Percentiles rank a stretch among this genome's conserved stretches.
phyloP scores from a whole-genome alignment of 2,888 invertebrate species.

The Apotomis capreana region DNA sequence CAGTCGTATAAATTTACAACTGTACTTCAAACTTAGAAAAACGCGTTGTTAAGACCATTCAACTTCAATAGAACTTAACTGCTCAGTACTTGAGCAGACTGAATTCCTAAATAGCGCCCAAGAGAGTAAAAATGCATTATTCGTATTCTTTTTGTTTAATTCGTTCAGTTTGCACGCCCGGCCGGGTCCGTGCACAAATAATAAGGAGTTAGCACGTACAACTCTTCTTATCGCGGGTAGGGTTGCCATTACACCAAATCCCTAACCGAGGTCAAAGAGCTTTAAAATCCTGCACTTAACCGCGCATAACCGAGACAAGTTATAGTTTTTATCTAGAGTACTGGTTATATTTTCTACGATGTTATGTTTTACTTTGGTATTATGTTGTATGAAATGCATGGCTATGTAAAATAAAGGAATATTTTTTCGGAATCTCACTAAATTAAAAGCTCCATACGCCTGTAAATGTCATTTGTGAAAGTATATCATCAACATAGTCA shows the following conservation, averaged over 20 bases:
- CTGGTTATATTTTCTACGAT: conserved; percentile 33
- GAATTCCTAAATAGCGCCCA: conserved; percentile 54
- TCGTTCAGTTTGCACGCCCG: conserved; percentile 55
- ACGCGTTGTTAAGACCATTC: background rate
- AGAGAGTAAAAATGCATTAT: conserved; percentile 62
- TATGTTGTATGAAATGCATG: too few species aligned
- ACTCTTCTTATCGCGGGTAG: conserved; percentile 59
- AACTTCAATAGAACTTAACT: conserved; percentile 27
- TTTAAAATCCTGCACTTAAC: conserved; percentile 38
- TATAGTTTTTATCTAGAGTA: conserved; percentile 37
- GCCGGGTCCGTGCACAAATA: conserved; percentile 57
- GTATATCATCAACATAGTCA: too few species aligned
- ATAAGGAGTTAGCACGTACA: conserved; percentile 63
- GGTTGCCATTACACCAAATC: conserved; percentile 42
- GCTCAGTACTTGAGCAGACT: conserved; percentile 23
- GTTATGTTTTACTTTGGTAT: conserved; percentile 7
- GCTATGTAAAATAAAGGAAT: too few species aligned
- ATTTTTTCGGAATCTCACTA: too few species aligned
- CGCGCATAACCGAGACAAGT: conserved; percentile 38
- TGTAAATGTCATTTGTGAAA: too few species aligned
- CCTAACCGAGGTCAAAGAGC: conserved; percentile 41
- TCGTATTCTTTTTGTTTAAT: conserved; percentile 53
- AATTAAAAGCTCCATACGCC: too few species aligned
- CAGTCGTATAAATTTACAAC: background rate
- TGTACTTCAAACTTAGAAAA: background rate